phyloP scores from a whole-genome alignment of 2,113 vertebrate species.

The Steatornis caripensis region DNA sequence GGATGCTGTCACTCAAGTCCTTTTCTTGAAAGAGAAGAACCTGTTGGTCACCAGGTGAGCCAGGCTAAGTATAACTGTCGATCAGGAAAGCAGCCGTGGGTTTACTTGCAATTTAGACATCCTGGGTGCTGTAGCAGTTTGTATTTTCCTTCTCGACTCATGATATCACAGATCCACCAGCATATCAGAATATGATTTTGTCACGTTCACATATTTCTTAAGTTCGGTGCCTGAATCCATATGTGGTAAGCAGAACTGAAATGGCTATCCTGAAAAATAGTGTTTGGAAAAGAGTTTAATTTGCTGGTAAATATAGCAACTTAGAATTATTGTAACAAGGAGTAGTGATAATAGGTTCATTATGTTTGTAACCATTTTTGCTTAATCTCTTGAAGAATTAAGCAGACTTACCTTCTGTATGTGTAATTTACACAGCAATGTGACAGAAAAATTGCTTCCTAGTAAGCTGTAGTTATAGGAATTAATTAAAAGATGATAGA shows the following conservation, averaged over 20 bases:
- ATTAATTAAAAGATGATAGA: neutral
- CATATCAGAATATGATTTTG: neutral
- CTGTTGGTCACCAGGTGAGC: conserved; percentile 89
- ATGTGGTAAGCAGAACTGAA: neutral
- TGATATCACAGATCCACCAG: neutral
- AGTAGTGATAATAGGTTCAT: neutral
- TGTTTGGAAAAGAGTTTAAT: neutral
- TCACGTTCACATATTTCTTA: fast-evolving
- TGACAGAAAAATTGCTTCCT: neutral
- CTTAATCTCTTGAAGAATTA: neutral
- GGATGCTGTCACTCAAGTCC: conserved; percentile 85
- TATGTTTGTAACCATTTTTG: neutral
- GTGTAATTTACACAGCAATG: neutral
- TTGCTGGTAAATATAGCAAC: neutral
- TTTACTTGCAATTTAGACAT: neutral
- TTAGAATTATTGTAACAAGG: neutral
- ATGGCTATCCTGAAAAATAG: neutral
- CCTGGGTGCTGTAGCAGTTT: neutral
- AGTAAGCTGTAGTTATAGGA: neutral
- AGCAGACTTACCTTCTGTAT: neutral
- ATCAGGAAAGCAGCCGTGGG: neutral
- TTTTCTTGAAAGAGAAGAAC: conserved; percentile 89
- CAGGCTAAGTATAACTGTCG: neutral
- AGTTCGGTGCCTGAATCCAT: neutral
- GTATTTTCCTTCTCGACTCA: neutral